Evolutionary conservation across 2,888 invertebrate species (phyloP).

Genomic region (Drosophila yooni): DNA sequence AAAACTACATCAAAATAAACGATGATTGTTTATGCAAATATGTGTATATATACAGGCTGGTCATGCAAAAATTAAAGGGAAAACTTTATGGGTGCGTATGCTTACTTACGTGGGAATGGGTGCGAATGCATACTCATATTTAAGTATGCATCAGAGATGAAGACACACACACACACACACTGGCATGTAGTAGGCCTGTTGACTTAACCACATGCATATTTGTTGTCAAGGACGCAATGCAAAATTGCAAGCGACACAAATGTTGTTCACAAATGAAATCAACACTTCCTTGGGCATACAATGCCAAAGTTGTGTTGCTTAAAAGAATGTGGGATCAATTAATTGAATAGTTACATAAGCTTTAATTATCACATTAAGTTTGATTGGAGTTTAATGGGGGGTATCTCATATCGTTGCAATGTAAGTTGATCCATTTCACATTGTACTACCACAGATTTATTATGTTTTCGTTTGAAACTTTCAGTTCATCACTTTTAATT

Average conservation of each 20-base stretch:
- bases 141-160: conserved; percentile 48
- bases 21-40: not conserved
- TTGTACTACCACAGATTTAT: not conserved
- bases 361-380: not conserved
- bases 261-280: conserved; percentile 15
- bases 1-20: not conserved
- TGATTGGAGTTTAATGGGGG: not conserved
- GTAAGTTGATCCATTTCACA: not conserved
- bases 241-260: conserved; percentile 46
- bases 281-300: not conserved
- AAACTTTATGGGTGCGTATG: conserved; percentile 70
- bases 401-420: not conserved
- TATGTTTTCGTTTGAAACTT: not conserved
- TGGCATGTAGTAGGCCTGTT: not conserved
- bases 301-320: not conserved
- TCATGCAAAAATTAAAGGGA: conserved; percentile 51
- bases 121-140: conserved; percentile 38
- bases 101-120: conserved; percentile 49
- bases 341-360: not conserved
- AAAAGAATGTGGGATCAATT: not conserved
- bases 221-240: conserved; percentile 54
- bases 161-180: conserved; percentile 28
- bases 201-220: not conserved
- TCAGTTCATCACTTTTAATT: not conserved
- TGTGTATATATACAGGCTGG: not conserved